Evolutionary conservation across 2,888 invertebrate genomes (phyloP).

Genomic region (Rhagophthalmus giganteus): DNA sequence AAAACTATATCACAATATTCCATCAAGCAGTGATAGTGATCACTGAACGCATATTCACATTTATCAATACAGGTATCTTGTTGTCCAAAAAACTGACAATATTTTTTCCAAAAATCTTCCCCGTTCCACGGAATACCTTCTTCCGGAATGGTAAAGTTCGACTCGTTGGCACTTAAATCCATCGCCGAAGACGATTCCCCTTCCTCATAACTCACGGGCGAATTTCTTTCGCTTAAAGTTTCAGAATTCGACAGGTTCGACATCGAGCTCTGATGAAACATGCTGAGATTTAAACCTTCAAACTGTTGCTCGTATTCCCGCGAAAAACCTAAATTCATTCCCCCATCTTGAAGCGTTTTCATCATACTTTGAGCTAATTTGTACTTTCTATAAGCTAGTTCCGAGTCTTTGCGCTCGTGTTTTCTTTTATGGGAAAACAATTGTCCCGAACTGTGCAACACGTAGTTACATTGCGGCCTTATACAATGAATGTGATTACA

Average conservation of each 20-base stretch:
- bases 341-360: constrained; percentile 61
- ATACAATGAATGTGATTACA: constrained; percentile 99
- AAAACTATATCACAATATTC: constrained; percentile 76
- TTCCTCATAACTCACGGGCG: constrained; percentile 57
- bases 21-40: constrained; percentile 86
- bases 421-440: constrained; percentile 96
- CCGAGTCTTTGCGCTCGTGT: constrained; percentile 92
- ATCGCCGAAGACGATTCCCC: constrained; percentile 51
- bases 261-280: constrained; percentile 46
- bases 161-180: constrained; percentile 53
- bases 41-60: constrained; percentile 70
- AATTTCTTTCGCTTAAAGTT: constrained; percentile 60
- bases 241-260: constrained; percentile 56
- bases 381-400: constrained; percentile 81
- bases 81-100: constrained; percentile 56
- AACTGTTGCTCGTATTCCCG: constrained; percentile 55
- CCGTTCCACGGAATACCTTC: constrained; percentile 43
- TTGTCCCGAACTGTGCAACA: constrained; percentile 94
- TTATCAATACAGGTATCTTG: constrained; percentile 44
- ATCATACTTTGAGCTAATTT: constrained; percentile 64
- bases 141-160: constrained; percentile 45
- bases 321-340: constrained; percentile 56
- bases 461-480: constrained; percentile 91
- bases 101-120: constrained; percentile 63
- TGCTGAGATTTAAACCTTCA: constrained; percentile 50